Conservation (phyloP, 2,888 invertebrate genomes). For the Aphodius granarius region DNA sequence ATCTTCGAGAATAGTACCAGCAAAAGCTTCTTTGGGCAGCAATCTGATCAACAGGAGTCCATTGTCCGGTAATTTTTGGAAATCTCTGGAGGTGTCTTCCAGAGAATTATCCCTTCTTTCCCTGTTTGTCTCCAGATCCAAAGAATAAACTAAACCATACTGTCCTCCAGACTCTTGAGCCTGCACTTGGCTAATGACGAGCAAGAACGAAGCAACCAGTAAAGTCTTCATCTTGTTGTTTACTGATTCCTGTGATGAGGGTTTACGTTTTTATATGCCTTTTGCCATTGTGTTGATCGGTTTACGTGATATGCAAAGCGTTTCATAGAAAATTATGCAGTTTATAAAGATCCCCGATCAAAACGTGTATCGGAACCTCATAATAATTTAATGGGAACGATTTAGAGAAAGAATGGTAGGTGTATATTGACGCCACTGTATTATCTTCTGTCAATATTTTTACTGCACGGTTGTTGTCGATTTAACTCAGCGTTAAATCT, state of each 20-base stretch:
- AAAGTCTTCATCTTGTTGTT: background rate
- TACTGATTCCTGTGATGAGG: background rate
- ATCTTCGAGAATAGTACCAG: conserved; percentile 17
- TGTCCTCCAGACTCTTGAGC: background rate
- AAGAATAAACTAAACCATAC: conserved; percentile 17
- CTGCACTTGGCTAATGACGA: background rate
- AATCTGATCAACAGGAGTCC: conserved; percentile 18
- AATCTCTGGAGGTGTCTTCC: conserved; percentile 15
- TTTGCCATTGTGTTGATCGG: background rate
- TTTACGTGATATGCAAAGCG: background rate
- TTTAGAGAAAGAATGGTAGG: background rate
- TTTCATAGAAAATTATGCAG: background rate
- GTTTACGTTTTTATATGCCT: background rate
- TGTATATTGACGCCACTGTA: background rate
- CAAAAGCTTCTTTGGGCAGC: conserved; percentile 13
- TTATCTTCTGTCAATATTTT: background rate
- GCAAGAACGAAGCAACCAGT: background rate
- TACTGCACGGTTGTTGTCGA: background rate
- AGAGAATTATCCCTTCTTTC: conserved; percentile 1
- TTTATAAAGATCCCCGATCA: background rate
- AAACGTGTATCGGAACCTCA: background rate
- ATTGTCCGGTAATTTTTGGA: conserved; percentile 11
- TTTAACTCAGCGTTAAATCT: background rate
- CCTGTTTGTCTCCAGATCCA: conserved; percentile 14
- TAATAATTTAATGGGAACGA: background rate